These are phyloP conservation scores for Pampus argenteus DNA, from an alignment of 2,797 vertebrate genomes.

Conservation along the genomic window DNA sequence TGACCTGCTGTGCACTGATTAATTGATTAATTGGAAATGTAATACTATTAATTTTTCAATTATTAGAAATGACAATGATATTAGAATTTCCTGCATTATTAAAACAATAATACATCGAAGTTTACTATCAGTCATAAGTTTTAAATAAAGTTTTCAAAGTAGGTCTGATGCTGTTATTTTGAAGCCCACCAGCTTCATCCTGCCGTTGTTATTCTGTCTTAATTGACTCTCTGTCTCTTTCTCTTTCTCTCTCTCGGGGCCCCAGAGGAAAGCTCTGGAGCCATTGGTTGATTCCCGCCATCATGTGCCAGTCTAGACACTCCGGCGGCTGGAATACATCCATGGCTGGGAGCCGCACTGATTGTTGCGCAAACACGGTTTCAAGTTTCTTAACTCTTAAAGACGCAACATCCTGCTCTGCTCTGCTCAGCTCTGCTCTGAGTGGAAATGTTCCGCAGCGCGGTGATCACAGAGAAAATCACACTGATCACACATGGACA, in stretches of 20 bases:
- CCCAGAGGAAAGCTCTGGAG: slow-evolving; percentile 90
- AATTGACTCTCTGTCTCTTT: slow-evolving; percentile 25
- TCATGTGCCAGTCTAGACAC: slow-evolving; percentile 99
- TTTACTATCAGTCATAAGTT: too few species aligned
- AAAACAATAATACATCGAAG: too few species aligned
- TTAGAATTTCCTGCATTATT: too few species aligned
- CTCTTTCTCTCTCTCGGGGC: slow-evolving; percentile 74
- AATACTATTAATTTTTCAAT: too few species aligned
- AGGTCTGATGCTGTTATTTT: slow-evolving; percentile 68
- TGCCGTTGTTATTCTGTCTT: not conserved
- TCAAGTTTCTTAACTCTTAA: slow-evolving; percentile 97
- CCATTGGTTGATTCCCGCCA: slow-evolving; percentile 93
- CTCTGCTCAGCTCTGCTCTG: slow-evolving; percentile 39
- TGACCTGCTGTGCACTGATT: too few species aligned
- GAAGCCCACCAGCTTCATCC: slow-evolving; percentile 11
- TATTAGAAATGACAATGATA: too few species aligned
- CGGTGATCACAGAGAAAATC: slow-evolving; percentile 14
- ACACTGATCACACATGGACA: not conserved
- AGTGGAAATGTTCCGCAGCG: slow-evolving; percentile 41
- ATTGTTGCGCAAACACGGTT: slow-evolving; percentile 98
- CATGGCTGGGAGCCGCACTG: slow-evolving; percentile 86
- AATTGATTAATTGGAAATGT: too few species aligned
- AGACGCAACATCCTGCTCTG: slow-evolving; percentile 84
- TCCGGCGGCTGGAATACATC: slow-evolving; percentile 88
- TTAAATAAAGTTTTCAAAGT: too few species aligned